Conservation (phyloP, 2,797 vertebrate genomes). For the Enteromius afrohamiltoni region DNA sequence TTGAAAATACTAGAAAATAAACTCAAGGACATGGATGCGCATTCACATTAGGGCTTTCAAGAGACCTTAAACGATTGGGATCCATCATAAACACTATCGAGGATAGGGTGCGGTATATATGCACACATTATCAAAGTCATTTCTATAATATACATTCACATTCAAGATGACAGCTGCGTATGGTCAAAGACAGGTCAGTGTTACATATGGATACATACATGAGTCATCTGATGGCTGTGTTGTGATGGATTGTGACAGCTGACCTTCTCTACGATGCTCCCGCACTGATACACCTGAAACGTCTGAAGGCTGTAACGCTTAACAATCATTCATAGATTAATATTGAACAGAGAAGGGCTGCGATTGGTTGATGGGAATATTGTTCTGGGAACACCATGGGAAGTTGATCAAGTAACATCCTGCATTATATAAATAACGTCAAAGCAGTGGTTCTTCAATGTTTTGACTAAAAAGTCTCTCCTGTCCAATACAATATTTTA, state of each 20-base stretch:
- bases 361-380: neutral
- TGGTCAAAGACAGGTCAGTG: conserved; percentile 49
- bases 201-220: conserved; percentile 20
- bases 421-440: neutral
- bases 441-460: neutral
- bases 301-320: neutral
- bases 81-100: conserved; percentile 30
- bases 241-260: conserved; percentile 24
- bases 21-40: conserved; percentile 28
- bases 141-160: conserved; percentile 1
- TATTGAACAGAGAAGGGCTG: neutral
- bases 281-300: neutral
- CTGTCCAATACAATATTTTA: neutral
- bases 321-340: neutral
- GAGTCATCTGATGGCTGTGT: conserved; percentile 11
- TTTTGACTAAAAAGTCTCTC: neutral
- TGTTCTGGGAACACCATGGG: neutral
- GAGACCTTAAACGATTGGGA: neutral
- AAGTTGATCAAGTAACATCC: neutral
- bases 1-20: conserved; percentile 17
- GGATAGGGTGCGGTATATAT: neutral
- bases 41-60: neutral
- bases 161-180: conserved; percentile 12
- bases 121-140: neutral
- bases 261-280: conserved; percentile 2